Evolutionary conservation across 2,797 vertebrate genomes (phyloP).

Genomic region (Tamandua tetradactyla): DNA sequence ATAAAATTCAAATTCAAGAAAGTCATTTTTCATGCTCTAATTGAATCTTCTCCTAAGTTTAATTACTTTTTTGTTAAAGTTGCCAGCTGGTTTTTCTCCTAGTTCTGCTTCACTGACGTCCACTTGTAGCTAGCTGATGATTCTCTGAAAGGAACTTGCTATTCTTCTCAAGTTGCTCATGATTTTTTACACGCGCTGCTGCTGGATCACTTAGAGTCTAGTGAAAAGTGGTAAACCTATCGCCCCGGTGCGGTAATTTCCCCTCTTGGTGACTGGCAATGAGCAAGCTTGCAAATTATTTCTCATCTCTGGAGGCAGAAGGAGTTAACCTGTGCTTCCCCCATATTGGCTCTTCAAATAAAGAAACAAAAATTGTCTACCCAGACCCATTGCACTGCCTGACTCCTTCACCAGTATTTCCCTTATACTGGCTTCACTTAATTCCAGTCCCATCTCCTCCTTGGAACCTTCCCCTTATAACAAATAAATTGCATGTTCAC

Average conservation of each 20-base stretch:
- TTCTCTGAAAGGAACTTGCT: neutral
- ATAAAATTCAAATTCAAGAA: neutral
- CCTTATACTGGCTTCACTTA: neutral
- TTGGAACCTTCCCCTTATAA: neutral
- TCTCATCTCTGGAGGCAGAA: neutral
- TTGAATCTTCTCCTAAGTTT: neutral
- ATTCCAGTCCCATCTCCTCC: neutral
- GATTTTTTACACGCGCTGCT: neutral
- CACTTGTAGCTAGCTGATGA: neutral
- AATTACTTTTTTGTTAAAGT: neutral
- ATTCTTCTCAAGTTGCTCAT: neutral
- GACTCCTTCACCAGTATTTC: neutral
- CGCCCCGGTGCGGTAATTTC: neutral
- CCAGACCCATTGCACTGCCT: neutral
- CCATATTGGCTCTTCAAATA: neutral
- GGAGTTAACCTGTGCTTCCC: neutral
- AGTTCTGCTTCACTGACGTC: neutral
- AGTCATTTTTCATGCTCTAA: neutral
- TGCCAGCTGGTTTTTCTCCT: neutral
- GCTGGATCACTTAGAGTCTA: neutral
- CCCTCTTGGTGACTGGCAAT: neutral
- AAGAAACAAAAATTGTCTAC: neutral
- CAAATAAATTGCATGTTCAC: neutral
- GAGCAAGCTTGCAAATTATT: neutral
- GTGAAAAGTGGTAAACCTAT: neutral